Conservation (phyloP, 2,113 vertebrate species). For the Egretta garzetta region DNA sequence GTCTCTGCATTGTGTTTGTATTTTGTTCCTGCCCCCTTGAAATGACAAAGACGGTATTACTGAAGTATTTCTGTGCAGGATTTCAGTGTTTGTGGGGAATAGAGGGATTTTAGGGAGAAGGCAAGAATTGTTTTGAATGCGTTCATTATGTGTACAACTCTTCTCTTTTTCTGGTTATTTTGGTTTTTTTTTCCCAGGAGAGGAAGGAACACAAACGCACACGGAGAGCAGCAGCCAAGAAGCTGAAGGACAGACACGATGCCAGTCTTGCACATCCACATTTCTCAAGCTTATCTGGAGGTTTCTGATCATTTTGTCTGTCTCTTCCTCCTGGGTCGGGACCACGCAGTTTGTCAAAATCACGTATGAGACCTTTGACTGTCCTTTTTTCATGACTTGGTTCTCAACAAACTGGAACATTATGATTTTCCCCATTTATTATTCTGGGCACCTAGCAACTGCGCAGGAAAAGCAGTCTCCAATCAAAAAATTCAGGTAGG, state of each 20-base stretch:
- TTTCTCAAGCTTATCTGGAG: constrained; percentile 91
- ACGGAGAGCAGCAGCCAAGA: constrained; percentile 72
- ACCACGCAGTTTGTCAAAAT: constrained; percentile 97
- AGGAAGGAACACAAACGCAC: constrained; percentile 86
- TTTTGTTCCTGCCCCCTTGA: background rate
- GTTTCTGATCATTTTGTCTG: constrained; percentile 91
- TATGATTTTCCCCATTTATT: constrained; percentile 97
- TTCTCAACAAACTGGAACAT: constrained; percentile 99
- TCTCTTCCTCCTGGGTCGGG: constrained; percentile 97
- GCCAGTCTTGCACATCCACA: constrained; percentile 82
- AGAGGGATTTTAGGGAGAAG: background rate
- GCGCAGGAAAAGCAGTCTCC: constrained; percentile 93
- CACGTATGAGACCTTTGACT: constrained; percentile 97
- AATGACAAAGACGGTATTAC: background rate
- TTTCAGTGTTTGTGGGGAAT: background rate
- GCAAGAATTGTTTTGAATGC: background rate
- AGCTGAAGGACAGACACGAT: constrained; percentile 84
- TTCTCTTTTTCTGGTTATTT: background rate
- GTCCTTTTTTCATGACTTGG: constrained; percentile 99
- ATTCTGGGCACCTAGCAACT: constrained; percentile 89
- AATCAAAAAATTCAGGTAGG: constrained; percentile 96
- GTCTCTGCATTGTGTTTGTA: background rate
- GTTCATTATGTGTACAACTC: background rate
- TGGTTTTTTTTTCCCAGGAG: constrained; percentile 74
- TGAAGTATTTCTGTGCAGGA: background rate